A percentile compares a stretch with the other conserved stretches of the same genome.
These are phyloP conservation scores for Lepus oiostolus DNA, from an alignment of 2,797 vertebrate genomes.

Conservation along the genomic window DNA sequence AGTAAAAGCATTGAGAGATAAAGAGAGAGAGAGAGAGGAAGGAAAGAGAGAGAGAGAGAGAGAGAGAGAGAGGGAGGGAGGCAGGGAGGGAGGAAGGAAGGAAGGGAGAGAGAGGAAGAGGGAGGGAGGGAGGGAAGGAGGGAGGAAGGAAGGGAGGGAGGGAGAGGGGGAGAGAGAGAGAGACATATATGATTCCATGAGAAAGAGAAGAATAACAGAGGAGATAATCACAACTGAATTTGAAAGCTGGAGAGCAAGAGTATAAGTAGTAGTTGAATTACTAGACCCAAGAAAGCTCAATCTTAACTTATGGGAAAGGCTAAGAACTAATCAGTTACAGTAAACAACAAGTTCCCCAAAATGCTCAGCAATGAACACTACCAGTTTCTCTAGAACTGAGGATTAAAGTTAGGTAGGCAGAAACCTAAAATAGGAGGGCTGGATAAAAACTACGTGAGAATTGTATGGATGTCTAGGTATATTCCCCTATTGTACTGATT, in stretches of 20 bases:
- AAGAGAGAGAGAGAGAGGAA: too few species aligned
- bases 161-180: too few species aligned
- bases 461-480: background rate
- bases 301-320: background rate
- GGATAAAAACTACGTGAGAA: constrained; percentile 22
- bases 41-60: too few species aligned
- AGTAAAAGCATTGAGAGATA: too few species aligned
- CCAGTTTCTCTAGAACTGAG: background rate
- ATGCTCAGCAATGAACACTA: background rate
- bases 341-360: background rate
- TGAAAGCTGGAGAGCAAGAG: background rate
- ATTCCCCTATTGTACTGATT: background rate
- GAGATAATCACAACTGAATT: background rate
- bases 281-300: background rate
- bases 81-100: too few species aligned
- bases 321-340: background rate
- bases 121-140: too few species aligned
- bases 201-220: background rate
- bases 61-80: too few species aligned
- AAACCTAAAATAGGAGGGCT: constrained; percentile 12
- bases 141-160: too few species aligned
- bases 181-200: background rate
- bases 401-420: background rate
- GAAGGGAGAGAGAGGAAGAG: too few species aligned
- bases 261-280: constrained; percentile 19